Conservation (phyloP, 2,797 vertebrate genomes). For the Centroberyx gerrardi region DNA sequence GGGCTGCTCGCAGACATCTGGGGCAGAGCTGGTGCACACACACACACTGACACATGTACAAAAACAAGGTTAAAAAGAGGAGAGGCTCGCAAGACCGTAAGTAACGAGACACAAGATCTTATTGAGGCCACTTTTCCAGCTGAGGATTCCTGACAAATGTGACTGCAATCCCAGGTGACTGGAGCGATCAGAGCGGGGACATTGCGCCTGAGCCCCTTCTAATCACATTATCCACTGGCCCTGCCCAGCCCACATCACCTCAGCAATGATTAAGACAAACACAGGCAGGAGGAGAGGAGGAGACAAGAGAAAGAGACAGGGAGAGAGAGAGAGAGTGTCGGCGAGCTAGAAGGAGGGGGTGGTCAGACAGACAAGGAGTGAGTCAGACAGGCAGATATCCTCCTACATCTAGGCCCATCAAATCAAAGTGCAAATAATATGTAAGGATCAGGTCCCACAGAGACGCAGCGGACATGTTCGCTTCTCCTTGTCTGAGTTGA, state of each 20-base stretch:
- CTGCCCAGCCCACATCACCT: constrained; percentile 72
- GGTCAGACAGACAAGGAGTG: constrained; percentile 81
- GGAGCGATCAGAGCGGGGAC: constrained; percentile 60
- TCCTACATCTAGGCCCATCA: constrained; percentile 74
- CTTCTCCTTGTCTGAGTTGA: constrained; percentile 10
- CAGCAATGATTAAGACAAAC: constrained; percentile 73
- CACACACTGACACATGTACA: constrained; percentile 16
- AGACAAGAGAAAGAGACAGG: constrained; percentile 54
- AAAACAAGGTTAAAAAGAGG: constrained; percentile 36
- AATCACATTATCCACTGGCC: constrained; percentile 77
- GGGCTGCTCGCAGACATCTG: constrained; percentile 29
- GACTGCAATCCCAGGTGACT: constrained; percentile 69
- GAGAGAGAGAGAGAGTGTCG: constrained; percentile 70
- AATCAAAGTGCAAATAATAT: constrained; percentile 71
- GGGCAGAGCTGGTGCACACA: constrained; percentile 29
- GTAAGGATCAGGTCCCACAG: constrained; percentile 47
- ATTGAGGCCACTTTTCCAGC: constrained; percentile 56
- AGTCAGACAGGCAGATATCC: constrained; percentile 77
- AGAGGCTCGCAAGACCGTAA: constrained; percentile 36
- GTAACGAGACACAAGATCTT: constrained; percentile 60
- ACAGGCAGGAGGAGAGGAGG: background rate
- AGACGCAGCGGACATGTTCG: constrained; percentile 10
- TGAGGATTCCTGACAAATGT: constrained; percentile 64
- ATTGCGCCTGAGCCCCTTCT: constrained; percentile 61
- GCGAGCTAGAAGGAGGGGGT: constrained; percentile 74